Evolutionary conservation across 2,888 invertebrate species (phyloP), one percentile per base, ranked within the genome.

Genomic region (Ophonus ardosiacus): DNA sequence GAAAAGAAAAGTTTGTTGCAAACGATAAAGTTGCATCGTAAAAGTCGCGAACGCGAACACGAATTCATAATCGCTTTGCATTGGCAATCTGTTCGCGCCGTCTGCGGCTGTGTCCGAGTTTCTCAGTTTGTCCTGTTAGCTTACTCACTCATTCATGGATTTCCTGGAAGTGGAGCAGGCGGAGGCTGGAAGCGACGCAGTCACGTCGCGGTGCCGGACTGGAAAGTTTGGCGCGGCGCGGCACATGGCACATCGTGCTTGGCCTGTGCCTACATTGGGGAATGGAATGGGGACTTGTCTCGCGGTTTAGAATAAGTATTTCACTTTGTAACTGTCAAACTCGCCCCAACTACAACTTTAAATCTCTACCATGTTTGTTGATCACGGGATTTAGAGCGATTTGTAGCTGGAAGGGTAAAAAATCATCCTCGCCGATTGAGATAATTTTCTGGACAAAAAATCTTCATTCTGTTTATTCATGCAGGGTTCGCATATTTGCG

Each of bases 291-390:
- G 43, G 61, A 59, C 80, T 80, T 80, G 61, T 61, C 38, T 31
- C 38, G 80, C 38, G 80, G 80, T 80, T 80, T 61, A 59, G 61
- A 80, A 61, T 80, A 80, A 80, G 80, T 61, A 31, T 31, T 40
- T 40, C 15, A 40, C 61, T 80, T 80, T 80, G 80, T 80, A 80
- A 80, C 80, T 80, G 80, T 80, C 80, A 61, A 80, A 61, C 38
- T 56, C 43, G n/a, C 7, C 13, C 76, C 71, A 71, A 71, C 21
- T 43, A 74, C 43, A 17, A 74, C 71, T 74, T 74, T 74, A 40
- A 74, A 74, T 74, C 43, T 71, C 15, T 65, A 7, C 17, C 5
- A n/a, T 15, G 71, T 17, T 21, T 17, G 40, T 74, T 74, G 40
- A 74, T 74, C 71, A 31, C 5, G n/a, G 21, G 68, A 68, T 68